Evolutionary conservation across 2,888 invertebrate genomes (phyloP).

Genomic region (Microctonus hyperodae): DNA sequence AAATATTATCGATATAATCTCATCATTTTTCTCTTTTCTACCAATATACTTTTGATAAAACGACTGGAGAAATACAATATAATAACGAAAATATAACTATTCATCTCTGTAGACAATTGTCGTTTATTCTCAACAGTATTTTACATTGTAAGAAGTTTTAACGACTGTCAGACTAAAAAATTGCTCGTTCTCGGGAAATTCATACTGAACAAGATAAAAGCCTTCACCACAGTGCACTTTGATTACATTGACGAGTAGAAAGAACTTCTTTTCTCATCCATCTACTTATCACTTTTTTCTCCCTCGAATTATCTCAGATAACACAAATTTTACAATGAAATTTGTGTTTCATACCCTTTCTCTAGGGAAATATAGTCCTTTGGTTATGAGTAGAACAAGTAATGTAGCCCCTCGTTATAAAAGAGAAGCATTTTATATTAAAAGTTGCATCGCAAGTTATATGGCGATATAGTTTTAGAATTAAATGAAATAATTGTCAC

Average conservation of each 20-base stretch:
- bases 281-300: not conserved
- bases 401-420: not conserved
- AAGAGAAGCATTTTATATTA: slow-evolving; percentile 28
- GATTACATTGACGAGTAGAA: slow-evolving; percentile 37
- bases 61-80: not conserved
- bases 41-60: too few species aligned
- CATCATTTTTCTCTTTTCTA: slow-evolving; percentile 17
- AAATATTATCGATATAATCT: slow-evolving; percentile 26
- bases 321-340: slow-evolving; percentile 32
- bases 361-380: not conserved
- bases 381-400: slow-evolving; percentile 6
- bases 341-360: slow-evolving; percentile 28
- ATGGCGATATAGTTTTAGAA: not conserved
- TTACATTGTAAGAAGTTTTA: not conserved
- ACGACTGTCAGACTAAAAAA: slow-evolving; percentile 9
- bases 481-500: not conserved
- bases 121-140: slow-evolving; percentile 1
- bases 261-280: not conserved
- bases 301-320: slow-evolving; percentile 1
- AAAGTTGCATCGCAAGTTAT: slow-evolving; percentile 36
- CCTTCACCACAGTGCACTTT: slow-evolving; percentile 15
- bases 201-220: slow-evolving; percentile 31
- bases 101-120: not conserved
- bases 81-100: slow-evolving; percentile 2
- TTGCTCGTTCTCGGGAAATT: slow-evolving; percentile 34